A percentile compares a stretch with the other conserved stretches of the same genome.
Evolutionary conservation across 2,113 vertebrate genomes (phyloP).

Genomic region (Tyrannus savana): DNA sequence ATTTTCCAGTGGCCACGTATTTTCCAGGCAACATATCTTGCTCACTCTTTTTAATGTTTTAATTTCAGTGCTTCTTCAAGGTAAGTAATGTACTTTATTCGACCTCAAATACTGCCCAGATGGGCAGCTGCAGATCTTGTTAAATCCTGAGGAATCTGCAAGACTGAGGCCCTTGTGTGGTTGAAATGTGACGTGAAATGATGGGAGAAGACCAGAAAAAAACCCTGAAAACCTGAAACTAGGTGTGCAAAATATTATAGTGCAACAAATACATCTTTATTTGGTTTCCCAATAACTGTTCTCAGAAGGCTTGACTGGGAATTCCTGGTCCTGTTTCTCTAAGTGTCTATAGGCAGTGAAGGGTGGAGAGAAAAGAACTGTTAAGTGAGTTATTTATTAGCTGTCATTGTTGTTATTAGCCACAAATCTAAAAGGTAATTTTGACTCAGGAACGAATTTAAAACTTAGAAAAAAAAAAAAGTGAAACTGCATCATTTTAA

Average conservation of each 20-base stretch:
- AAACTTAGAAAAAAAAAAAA: neutral
- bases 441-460: neutral
- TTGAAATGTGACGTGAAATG: neutral
- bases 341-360: neutral
- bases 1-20: neutral
- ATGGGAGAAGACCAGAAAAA: neutral
- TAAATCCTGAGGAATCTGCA: neutral
- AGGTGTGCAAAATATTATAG: neutral
- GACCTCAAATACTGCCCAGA: neutral
- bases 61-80: neutral
- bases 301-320: neutral
- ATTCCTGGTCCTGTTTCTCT: neutral
- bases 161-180: neutral
- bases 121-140: neutral
- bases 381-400: neutral
- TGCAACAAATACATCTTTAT: neutral
- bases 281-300: neutral
- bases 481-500: neutral
- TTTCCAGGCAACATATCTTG: neutral
- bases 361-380: neutral
- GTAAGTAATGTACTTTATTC: neutral
- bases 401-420: neutral
- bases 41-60: neutral
- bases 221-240: neutral
- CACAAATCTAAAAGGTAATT: neutral